Evolutionary conservation across 30 jellyfish, hydroid and myxozoan species (phyloP).

Genomic region (Aurelia sp.): DNA sequence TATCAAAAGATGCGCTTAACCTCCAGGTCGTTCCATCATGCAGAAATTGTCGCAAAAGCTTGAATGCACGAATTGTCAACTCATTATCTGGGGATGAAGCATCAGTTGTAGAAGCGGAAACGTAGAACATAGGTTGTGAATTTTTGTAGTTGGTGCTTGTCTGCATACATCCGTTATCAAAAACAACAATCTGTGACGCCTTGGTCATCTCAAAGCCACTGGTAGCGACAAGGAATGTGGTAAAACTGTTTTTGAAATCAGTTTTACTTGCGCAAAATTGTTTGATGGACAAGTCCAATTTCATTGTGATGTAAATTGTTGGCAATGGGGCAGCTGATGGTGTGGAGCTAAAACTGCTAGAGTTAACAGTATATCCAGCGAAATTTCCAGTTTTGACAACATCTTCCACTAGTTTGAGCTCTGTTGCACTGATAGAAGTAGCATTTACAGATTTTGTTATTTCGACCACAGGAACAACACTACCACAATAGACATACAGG

Average conservation of each 20-base stretch:
- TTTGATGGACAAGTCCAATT: slow-evolving; percentile 25
- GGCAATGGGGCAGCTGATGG: slow-evolving; percentile 26
- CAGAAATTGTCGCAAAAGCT: slow-evolving; percentile 52
- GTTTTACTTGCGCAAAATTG: slow-evolving; percentile 31
- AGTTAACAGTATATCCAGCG: neutral
- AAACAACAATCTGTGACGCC: slow-evolving; percentile 40
- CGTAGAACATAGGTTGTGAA: slow-evolving; percentile 16
- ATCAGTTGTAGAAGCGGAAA: slow-evolving; percentile 35
- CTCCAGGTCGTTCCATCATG: slow-evolving; percentile 86
- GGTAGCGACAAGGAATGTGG: slow-evolving; percentile 28
- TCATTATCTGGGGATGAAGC: slow-evolving; percentile 36
- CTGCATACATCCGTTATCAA: slow-evolving; percentile 33
- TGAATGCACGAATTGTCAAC: slow-evolving; percentile 54
- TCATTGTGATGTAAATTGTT: slow-evolving; percentile 11
- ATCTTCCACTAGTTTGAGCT: slow-evolving; percentile 8
- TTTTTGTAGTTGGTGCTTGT: neutral
- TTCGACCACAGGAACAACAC: slow-evolving; percentile 68
- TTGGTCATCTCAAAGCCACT: slow-evolving; percentile 6
- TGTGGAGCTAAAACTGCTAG: slow-evolving; percentile 13
- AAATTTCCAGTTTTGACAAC: slow-evolving; percentile 10
- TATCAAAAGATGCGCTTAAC: slow-evolving; percentile 67
- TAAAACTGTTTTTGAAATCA: slow-evolving; percentile 26
- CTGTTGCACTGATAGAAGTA: neutral
- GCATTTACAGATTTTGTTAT: slow-evolving; percentile 55
- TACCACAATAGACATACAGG: slow-evolving; percentile 62